phyloP scores from a whole-genome alignment of 1,140 invertebrate species.

The Sminthurides bifidus region DNA sequence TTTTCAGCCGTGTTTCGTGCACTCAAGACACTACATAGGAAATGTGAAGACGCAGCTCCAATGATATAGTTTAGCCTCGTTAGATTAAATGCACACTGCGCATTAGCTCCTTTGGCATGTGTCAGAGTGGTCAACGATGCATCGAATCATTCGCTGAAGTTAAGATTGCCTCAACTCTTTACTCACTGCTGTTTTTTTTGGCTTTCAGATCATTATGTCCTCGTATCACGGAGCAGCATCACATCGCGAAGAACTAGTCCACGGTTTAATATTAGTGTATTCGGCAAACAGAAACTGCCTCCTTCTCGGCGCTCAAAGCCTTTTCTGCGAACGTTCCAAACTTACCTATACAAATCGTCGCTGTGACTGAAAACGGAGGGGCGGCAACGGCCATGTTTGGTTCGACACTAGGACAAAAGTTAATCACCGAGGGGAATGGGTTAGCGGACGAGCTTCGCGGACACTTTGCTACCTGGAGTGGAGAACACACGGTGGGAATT shows the following conservation, averaged over 20 bases:
- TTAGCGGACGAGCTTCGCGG: conserved; percentile 82
- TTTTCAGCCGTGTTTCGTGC: too few species aligned
- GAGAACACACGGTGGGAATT: conserved; percentile 54
- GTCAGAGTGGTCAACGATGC: too few species aligned
- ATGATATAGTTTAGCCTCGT: too few species aligned
- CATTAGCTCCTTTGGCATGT: too few species aligned
- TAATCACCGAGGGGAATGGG: conserved; percentile 75
- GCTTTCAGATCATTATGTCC: conserved; percentile 74
- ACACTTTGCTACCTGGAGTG: conserved; percentile 69
- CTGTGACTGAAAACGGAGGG: conserved; percentile 75
- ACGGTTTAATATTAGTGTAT: conserved; percentile 92
- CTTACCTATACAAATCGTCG: conserved; percentile 87
- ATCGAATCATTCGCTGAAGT: too few species aligned
- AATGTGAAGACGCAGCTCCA: too few species aligned
- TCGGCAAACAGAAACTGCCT: conserved; percentile 90
- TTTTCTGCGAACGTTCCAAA: conserved; percentile 90
- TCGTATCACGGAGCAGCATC: conserved; percentile 90
- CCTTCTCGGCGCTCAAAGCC: conserved; percentile 79
- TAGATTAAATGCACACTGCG: too few species aligned
- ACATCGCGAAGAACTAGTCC: conserved; percentile 81
- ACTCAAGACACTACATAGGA: too few species aligned
- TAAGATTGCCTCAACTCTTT: too few species aligned
- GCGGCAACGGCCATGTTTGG: conserved; percentile 73
- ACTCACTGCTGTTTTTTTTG: too few species aligned
- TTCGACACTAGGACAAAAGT: conserved; percentile 72